Base-by-base conservation (phyloP, 2,797 vertebrate species). In the Sebastes hopkinsi region DNA sequence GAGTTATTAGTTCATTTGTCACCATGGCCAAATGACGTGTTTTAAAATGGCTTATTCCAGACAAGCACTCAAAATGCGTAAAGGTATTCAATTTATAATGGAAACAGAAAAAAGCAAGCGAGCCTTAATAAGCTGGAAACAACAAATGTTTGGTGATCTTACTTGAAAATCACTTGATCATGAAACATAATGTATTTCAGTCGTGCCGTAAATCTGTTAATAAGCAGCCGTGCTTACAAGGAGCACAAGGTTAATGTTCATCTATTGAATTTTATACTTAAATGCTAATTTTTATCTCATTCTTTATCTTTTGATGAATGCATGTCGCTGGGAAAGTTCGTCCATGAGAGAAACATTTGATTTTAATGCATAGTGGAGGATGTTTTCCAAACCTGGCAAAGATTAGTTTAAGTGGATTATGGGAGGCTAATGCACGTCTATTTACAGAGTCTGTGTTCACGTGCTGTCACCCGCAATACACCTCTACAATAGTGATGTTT, bases 331-430 rank as follows among this genome's bases (percentile, higher is more conserved):
- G 13, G 5, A 30, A 58, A 29, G 61, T 55, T 58, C 5, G 1
- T 1, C 1, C 1, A 16, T 5, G 36, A 75, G 14, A 56, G 62
- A 81, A 64, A 68, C 42, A 12, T 76, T 84, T 75, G 16, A 77
- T 81, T 87, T 84, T 27, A 11, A 72, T 25, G 0, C 29, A 62
- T 3, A n/a, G n/a, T 59, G 68, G 22, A 52, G 22, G 11, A 68
- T 69, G 78, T 79, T 76, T 85, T 87, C 62, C 42, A 72, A 83
- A 79, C 65, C 52, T 27, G 66, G 14, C 55, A 68, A 73, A 87
- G 90, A 92, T 94, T 92, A 93, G 89, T 88, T 89, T 66, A 92
- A 90, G 82, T 92, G 88, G 91, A 84, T 94, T 90, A 90, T 4
- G 10, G 69, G 34, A 68, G 29, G 52, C 79, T 84, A 79, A 84